A percentile compares a stretch with the other conserved stretches of the same genome.
Evolutionary conservation across 2,888 invertebrate species (phyloP).

Genomic region (Andrena fulva): DNA sequence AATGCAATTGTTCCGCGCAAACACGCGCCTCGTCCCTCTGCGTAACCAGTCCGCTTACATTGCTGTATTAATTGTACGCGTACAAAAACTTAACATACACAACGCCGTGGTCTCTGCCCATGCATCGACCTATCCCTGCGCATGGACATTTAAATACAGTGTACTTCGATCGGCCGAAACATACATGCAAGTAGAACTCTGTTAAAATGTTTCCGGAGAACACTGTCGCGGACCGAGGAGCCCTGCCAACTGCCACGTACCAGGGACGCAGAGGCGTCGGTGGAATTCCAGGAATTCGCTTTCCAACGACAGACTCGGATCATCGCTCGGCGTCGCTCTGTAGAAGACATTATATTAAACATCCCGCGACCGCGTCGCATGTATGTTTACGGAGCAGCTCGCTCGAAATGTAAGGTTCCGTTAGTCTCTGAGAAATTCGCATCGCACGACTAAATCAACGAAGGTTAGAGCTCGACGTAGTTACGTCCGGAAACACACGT

Average conservation of each 20-base stretch:
- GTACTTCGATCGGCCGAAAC: constrained; percentile 21
- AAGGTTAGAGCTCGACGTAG: constrained; percentile 43
- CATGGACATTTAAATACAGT: constrained; percentile 16
- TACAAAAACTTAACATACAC: constrained; percentile 59
- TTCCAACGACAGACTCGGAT: constrained; percentile 36
- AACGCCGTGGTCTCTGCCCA: constrained; percentile 40
- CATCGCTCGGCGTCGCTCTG: constrained; percentile 12
- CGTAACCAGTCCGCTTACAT: constrained; percentile 48
- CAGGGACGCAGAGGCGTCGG: not conserved
- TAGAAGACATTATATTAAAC: constrained; percentile 37
- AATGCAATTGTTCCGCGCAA: not conserved
- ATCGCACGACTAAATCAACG: constrained; percentile 51
- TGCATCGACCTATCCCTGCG: not conserved
- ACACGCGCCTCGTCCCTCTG: constrained; percentile 12
- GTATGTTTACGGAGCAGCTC: constrained; percentile 36
- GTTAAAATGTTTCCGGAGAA: constrained; percentile 6
- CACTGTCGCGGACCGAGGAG: constrained; percentile 4
- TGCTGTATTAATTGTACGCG: constrained; percentile 49
- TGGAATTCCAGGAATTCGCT: constrained; percentile 24
- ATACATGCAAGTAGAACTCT: constrained; percentile 57
- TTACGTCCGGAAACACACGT: constrained; percentile 63
- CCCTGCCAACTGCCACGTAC: not conserved
- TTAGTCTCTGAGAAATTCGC: constrained; percentile 40
- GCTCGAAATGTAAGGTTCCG: constrained; percentile 28
- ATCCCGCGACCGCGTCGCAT: constrained; percentile 25